Conservation (phyloP, 35 echinoderm and acorn worm species). For the Apostichopus japonicus region DNA sequence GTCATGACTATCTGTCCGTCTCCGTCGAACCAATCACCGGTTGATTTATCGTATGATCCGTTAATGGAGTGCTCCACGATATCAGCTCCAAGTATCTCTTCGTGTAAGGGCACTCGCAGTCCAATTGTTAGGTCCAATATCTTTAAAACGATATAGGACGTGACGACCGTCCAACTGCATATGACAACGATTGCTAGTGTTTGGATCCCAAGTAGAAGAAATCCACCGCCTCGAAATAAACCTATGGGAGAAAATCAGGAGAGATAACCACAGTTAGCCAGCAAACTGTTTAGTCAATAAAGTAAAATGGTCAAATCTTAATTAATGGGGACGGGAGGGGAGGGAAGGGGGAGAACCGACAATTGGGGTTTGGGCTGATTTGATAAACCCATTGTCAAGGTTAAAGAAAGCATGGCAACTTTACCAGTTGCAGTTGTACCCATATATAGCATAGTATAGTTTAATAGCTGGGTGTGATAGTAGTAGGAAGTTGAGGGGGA, state of each 20-base stretch:
- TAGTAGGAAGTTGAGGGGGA: too few relatives aligned
- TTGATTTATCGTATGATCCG: constrained; percentile 73
- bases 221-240: constrained; percentile 76
- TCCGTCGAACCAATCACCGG: constrained; percentile 55
- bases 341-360: too few relatives aligned
- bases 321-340: too few relatives aligned
- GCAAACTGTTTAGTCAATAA: too few relatives aligned
- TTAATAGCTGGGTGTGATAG: too few relatives aligned
- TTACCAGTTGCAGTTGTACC: too few relatives aligned
- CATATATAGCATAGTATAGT: too few relatives aligned
- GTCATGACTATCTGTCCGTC: constrained; percentile 63
- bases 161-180: constrained; percentile 58
- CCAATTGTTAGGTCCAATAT: constrained; percentile 74
- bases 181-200: constrained; percentile 58
- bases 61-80: constrained; percentile 72
- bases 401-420: too few relatives aligned
- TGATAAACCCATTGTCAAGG: too few relatives aligned
- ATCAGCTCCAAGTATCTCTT: constrained; percentile 88
- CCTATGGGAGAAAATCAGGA: constrained; percentile 48
- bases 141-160: constrained; percentile 58
- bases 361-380: too few relatives aligned
- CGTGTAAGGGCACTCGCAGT: constrained; percentile 74
- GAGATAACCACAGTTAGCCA: neutral
- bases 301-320: too few relatives aligned
- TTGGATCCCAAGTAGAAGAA: constrained; percentile 73